A percentile compares a stretch with the other conserved stretches of the same genome.
phyloP scores from a whole-genome alignment of 1,140 invertebrate genomes.

The Camponotus vicinus region DNA sequence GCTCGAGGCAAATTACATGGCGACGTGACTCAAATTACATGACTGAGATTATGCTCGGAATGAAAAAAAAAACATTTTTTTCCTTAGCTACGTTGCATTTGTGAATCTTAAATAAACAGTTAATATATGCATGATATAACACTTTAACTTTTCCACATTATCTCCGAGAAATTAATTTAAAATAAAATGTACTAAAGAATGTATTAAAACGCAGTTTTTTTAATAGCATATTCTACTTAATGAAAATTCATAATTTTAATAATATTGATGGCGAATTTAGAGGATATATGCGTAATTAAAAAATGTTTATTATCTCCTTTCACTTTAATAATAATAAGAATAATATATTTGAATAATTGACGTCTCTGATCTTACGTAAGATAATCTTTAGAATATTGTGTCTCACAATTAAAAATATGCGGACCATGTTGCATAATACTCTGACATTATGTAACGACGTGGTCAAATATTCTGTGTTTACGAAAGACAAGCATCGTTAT shows the following conservation, averaged over 20 bases:
- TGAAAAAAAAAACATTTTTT: slow-evolving; percentile 1
- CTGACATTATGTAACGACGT: slow-evolving; percentile 29
- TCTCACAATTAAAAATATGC: background rate
- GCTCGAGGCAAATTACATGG: slow-evolving; percentile 41
- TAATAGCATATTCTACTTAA: too few species aligned
- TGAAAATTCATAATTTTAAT: background rate
- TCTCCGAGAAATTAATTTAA: background rate
- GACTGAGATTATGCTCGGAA: slow-evolving; percentile 30
- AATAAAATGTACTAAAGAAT: background rate
- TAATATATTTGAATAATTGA: background rate
- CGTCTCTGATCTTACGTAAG: background rate
- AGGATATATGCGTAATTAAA: background rate
- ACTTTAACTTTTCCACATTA: background rate
- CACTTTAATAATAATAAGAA: background rate
- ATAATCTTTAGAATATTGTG: background rate
- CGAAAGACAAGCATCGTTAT: slow-evolving; percentile 53
- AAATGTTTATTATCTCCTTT: background rate
- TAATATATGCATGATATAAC: background rate
- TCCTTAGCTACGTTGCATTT: background rate
- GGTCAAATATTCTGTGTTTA: slow-evolving; percentile 65
- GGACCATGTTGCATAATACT: background rate
- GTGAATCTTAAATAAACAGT: slow-evolving; percentile 18
- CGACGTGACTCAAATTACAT: slow-evolving; percentile 50
- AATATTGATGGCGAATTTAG: background rate
- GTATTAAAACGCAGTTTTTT: background rate